These are phyloP conservation scores for Paracanthobrama guichenoti DNA, from an alignment of 2,113 vertebrate species.

Conservation along the genomic window DNA sequence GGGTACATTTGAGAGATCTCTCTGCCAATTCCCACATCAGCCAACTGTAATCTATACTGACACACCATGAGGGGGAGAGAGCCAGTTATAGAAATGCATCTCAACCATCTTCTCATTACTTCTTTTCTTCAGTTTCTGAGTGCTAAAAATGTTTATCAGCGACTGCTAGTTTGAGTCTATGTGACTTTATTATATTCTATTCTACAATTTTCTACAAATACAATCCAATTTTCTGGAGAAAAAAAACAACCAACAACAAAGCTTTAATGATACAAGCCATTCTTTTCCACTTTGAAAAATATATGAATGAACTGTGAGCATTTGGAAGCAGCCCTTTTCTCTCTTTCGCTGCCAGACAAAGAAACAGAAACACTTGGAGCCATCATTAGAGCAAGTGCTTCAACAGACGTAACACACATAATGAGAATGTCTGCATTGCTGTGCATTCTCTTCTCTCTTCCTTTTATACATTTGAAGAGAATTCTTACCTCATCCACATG, in stretches of 20 bases:
- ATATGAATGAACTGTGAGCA: not conserved
- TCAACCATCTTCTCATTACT: slow-evolving; percentile 33
- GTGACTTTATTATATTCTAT: not conserved
- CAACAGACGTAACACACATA: slow-evolving; percentile 1
- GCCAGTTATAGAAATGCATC: slow-evolving; percentile 32
- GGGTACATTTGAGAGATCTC: not conserved
- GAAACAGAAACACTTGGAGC: not conserved
- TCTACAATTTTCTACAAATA: no score
- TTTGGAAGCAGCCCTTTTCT: not conserved
- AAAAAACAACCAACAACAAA: slow-evolving; percentile 5
- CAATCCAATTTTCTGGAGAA: not conserved
- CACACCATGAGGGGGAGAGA: not conserved
- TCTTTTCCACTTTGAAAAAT: not conserved
- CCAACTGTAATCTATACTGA: not conserved
- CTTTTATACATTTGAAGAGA: slow-evolving; percentile 15
- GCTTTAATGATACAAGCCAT: not conserved
- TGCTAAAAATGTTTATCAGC: not conserved
- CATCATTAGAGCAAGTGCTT: slow-evolving; percentile 25
- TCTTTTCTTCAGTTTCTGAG: not conserved
- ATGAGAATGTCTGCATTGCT: not conserved
- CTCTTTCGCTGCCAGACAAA: not conserved
- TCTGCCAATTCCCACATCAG: not conserved
- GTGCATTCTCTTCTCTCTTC: not conserved
- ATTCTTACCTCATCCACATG: slow-evolving; percentile 8
- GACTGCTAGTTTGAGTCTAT: not conserved